A percentile compares a stretch with the other conserved stretches of the same genome.
These are phyloP conservation scores for Operophtera brumata DNA, from an alignment of 2,888 invertebrate species.

Conservation along the genomic window DNA sequence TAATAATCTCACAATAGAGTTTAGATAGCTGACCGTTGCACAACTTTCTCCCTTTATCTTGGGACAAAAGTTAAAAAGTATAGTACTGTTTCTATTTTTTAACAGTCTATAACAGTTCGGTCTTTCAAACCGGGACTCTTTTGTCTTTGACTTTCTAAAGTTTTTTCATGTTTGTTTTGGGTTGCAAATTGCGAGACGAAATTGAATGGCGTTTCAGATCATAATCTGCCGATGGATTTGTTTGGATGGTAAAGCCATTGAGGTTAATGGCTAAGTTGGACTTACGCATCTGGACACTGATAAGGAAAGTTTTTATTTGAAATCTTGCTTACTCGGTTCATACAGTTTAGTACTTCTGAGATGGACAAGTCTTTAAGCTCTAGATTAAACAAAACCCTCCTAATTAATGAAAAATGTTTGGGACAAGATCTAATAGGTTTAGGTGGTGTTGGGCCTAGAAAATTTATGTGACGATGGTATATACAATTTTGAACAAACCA, in stretches of 20 bases:
- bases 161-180: conserved; percentile 51
- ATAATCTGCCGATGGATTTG: conserved; percentile 31
- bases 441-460: too few species aligned
- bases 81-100: conserved; percentile 51
- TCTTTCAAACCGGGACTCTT: conserved; percentile 15
- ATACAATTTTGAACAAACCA: too few species aligned
- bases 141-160: conserved; percentile 44
- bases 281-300: conserved; percentile 1
- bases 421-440: too few species aligned
- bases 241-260: conserved; percentile 17
- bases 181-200: conserved; percentile 36
- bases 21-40: conserved; percentile 75
- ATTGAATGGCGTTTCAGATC: conserved; percentile 31
- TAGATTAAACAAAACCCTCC: too few species aligned
- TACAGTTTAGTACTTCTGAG: background rate
- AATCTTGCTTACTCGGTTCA: background rate
- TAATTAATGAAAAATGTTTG: too few species aligned
- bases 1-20: conserved; percentile 55
- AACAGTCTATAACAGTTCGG: conserved; percentile 34
- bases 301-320: conserved; percentile 3
- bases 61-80: conserved; percentile 65
- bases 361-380: too few species aligned
- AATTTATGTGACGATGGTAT: too few species aligned
- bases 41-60: conserved; percentile 77
- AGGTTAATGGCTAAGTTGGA: conserved; percentile 10